Evolutionary conservation across 1,140 invertebrate species (phyloP).

Genomic region (Acromyrmex charruanus): DNA sequence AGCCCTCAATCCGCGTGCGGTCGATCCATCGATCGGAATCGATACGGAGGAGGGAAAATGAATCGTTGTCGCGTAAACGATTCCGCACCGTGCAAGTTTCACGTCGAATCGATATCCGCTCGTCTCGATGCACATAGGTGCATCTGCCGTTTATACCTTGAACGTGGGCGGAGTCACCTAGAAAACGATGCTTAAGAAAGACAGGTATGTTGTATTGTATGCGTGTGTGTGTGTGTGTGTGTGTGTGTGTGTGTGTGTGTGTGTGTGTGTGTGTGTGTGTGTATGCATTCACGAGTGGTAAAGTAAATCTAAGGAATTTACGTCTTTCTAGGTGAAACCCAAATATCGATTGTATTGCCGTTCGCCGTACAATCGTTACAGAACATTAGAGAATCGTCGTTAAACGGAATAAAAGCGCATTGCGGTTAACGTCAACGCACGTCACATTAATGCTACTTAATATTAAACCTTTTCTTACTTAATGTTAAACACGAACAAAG

Average conservation of each 20-base stretch:
- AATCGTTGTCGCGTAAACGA: constrained; percentile 35
- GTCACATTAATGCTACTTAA: constrained; percentile 53
- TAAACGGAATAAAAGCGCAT: constrained; percentile 20
- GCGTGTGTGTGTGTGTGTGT: background rate
- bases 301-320: constrained; percentile 39
- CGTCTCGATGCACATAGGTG: constrained; percentile 45
- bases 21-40: constrained; percentile 26
- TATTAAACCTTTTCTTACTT: constrained; percentile 46
- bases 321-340: constrained; percentile 15
- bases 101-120: constrained; percentile 36
- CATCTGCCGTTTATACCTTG: constrained; percentile 59
- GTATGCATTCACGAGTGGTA: background rate
- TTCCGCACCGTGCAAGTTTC: constrained; percentile 38
- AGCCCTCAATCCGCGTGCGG: constrained; percentile 16
- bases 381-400: constrained; percentile 20
- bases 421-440: background rate
- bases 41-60: background rate
- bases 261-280: too few relatives aligned
- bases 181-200: constrained; percentile 59
- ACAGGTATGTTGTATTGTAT: background rate
- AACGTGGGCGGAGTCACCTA: constrained; percentile 60
- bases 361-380: constrained; percentile 66
- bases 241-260: too few relatives aligned
- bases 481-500: constrained; percentile 39
- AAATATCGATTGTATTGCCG: constrained; percentile 74